phyloP scores from a whole-genome alignment of 2,113 vertebrate genomes.

The Boulengeromyrus knoepffleri region DNA sequence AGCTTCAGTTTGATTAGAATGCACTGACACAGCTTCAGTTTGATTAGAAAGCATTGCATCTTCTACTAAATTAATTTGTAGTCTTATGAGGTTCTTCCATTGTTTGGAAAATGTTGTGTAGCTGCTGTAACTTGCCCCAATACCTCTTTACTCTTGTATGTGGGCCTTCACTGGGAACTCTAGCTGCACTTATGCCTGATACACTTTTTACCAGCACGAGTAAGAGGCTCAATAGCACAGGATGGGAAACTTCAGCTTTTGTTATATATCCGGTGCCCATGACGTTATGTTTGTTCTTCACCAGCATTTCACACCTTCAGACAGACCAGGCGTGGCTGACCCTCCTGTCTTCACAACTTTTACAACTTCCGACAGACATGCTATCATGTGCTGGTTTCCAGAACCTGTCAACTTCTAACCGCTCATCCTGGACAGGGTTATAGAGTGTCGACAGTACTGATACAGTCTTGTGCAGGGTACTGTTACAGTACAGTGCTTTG shows the following conservation, averaged over 20 bases:
- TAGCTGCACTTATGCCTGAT: not conserved
- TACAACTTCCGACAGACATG: not conserved
- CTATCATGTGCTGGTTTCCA: not conserved
- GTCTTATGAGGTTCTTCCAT: not conserved
- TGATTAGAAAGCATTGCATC: not conserved
- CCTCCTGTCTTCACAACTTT: too few species aligned
- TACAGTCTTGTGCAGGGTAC: not conserved
- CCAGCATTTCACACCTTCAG: not conserved
- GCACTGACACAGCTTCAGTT: not conserved
- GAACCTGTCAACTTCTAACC: not conserved
- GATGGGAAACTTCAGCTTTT: not conserved
- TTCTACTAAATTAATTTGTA: not conserved
- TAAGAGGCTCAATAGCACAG: not conserved
- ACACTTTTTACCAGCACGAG: not conserved
- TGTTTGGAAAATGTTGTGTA: not conserved
- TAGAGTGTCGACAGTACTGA: not conserved
- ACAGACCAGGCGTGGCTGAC: too few species aligned
- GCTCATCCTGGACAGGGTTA: not conserved
- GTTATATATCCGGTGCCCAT: not conserved
- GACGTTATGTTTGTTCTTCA: not conserved
- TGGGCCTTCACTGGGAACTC: not conserved
- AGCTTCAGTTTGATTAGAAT: not conserved
- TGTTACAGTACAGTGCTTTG: not conserved
- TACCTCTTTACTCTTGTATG: not conserved
- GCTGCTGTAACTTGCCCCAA: not conserved